Evolutionary conservation across 1,140 invertebrate genomes (phyloP), one percentile per base, ranked within the genome.

Genomic region (Tribolium madens): DNA sequence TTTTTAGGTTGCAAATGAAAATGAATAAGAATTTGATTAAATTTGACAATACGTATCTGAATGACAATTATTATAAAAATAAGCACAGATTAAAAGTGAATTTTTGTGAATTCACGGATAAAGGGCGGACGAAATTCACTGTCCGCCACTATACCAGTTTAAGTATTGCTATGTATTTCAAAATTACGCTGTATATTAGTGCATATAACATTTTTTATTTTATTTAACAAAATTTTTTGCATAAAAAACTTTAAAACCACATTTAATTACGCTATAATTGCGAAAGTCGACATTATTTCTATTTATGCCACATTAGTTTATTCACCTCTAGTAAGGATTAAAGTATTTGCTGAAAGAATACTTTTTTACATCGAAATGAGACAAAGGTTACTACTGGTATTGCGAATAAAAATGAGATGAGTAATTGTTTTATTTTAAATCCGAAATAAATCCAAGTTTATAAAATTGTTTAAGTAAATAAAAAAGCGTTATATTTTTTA

Each of bases 261-360:
- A 26, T 26, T 26, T 26, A 26, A 26, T 42, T 42, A 9, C 36
- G 36, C 21, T 26, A 26, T 42, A 42, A 42, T 42, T 42, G 9
- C n/a, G 36, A 9, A 42, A 42, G 36, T 42, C 36, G 5, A 7
- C 36, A n/a, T 2, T 42, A 42, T 42, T 0, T 10, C 9, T 42
- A 57, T 9, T 14, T 57, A 10, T 57, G 52, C 21, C 52, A 57
- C 17, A 18, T 9, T 57, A 3, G 52, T 57, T 15, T 18, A 57
- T 18, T 57, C 15, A 57, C 52, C 52, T 57, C 52, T 21, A 13
- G 1, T 13, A 70, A 10, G 10, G 64, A 12, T 6, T 14, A 36
- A 70, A 18, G 36, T 57, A 50, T 18, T 57, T 57, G 52, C 52
- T 57, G 52, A 57, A 57, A n/a, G 17, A 21, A 18, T 57, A 10